Conservation (phyloP, 2,888 invertebrate genomes). For the Galerucella nymphaeae region DNA sequence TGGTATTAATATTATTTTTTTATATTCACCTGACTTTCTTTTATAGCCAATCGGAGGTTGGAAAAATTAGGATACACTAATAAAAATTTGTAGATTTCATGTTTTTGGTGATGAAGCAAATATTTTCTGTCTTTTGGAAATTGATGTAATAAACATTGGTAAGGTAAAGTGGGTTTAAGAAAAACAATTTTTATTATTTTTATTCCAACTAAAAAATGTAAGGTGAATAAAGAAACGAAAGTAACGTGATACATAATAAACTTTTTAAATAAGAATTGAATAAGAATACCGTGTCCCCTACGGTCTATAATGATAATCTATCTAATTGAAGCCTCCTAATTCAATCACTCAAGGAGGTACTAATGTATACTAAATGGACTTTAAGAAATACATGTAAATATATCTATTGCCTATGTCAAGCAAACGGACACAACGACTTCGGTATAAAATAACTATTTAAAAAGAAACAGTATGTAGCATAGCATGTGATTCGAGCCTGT, state of each 20-base stretch:
- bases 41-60: no score
- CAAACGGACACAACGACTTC: conserved; percentile 41
- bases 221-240: neutral
- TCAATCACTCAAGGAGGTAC: conserved; percentile 33
- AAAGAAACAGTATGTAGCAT: neutral
- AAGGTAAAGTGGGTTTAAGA: no score
- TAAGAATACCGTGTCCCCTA: conserved; percentile 26
- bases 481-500: no score
- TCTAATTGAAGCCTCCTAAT: conserved; percentile 29
- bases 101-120: no score
- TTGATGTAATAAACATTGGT: no score
- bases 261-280: conserved; percentile 13
- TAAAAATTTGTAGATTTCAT: no score
- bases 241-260: neutral
- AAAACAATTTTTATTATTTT: no score
- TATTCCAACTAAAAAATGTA: neutral
- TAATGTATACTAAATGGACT: conserved; percentile 40
- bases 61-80: no score
- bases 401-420: conserved; percentile 39
- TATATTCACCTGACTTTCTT: no score
- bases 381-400: conserved; percentile 34
- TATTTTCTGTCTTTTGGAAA: no score
- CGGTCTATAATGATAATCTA: conserved; percentile 17
- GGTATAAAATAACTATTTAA: neutral
- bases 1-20: no score